Conservation (phyloP, 1,140 invertebrate species). For the Macrocentrus cingulum region DNA sequence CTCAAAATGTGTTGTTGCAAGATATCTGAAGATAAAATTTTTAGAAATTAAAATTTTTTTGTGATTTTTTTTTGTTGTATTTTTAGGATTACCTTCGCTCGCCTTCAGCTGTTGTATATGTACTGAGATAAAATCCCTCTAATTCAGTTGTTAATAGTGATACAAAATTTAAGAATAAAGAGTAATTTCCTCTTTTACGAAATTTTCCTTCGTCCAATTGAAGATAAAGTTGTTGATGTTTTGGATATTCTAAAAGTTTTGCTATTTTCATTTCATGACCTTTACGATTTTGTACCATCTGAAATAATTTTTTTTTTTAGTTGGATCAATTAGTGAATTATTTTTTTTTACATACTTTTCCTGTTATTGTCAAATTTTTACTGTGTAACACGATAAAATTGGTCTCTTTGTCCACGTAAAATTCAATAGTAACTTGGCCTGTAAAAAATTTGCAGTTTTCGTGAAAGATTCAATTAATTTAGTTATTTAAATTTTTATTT, state of each 20-base stretch:
- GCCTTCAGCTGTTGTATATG: slow-evolving; percentile 74
- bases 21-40: too few species aligned
- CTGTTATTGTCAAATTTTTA: slow-evolving; percentile 85
- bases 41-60: too few species aligned
- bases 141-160: slow-evolving; percentile 77
- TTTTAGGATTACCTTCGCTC: too few species aligned
- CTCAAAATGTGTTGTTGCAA: slow-evolving; percentile 95
- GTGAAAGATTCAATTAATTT: background rate
- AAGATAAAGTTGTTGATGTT: slow-evolving; percentile 83
- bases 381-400: slow-evolving; percentile 89
- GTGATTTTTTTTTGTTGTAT: too few species aligned
- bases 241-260: slow-evolving; percentile 76
- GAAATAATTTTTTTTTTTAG: slow-evolving; percentile 39
- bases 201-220: slow-evolving; percentile 76
- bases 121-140: slow-evolving; percentile 91
- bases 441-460: slow-evolving; percentile 12
- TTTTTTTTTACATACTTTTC: slow-evolving; percentile 64
- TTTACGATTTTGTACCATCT: slow-evolving; percentile 72
- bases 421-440: slow-evolving; percentile 85
- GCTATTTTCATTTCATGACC: slow-evolving; percentile 72
- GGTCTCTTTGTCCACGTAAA: slow-evolving; percentile 80
- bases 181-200: slow-evolving; percentile 77
- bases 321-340: background rate
- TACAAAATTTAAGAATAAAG: slow-evolving; percentile 80
- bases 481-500: background rate